Evolutionary conservation across 2,113 vertebrate genomes (phyloP), one percentile per base, ranked within the genome.

Genomic region (Phocoena phocoena): DNA sequence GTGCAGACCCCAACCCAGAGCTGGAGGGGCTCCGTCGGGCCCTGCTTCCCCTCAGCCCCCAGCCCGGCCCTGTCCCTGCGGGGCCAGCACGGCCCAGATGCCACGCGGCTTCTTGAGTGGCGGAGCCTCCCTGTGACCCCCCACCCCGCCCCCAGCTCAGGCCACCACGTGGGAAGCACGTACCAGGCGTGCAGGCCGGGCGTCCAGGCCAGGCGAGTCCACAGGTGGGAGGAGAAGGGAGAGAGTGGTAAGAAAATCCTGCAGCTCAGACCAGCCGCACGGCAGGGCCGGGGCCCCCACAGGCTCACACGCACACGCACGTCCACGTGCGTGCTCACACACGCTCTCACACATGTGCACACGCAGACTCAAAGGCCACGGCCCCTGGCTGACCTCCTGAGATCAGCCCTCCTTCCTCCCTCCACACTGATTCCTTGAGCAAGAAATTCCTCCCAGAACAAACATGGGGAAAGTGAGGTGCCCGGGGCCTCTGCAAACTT

Each of bases 121-220:
- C 15, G 14, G 41, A 36, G 71, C 17, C 8, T 36, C 73, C 53
- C 65, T 44, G 62, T 20, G 18, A 1, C 44, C 73, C 36, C 18
- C 28, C 2, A 0, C 28, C 18, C 17, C 74, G 8, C 23, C 50
- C 79, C 62, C 76, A 33, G n/a, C 20, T 55, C 33, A 60, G 80
- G 60, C 17, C 31, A 20, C 70, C 60, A 55, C 33, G 83, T 20
- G 8, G 70, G 67, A 8, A 15, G 65, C 88, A 97, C 97, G 3
- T 98, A 98, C 98, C 96, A 17, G 73, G n/a, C 28, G 41, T 9
- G 14, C 3, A 0, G 91, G 73, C 38, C 96, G 13, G 71, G 68
- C 10, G 9, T 67, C 13, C 50, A 31, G 36, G 50, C 62, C 79
- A 3, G 70, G 41, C 0, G 1, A 20, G n/a, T 85, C 88, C 97